Evolutionary conservation across 2,888 invertebrate genomes (phyloP).

Genomic region (Tipula lateralis): DNA sequence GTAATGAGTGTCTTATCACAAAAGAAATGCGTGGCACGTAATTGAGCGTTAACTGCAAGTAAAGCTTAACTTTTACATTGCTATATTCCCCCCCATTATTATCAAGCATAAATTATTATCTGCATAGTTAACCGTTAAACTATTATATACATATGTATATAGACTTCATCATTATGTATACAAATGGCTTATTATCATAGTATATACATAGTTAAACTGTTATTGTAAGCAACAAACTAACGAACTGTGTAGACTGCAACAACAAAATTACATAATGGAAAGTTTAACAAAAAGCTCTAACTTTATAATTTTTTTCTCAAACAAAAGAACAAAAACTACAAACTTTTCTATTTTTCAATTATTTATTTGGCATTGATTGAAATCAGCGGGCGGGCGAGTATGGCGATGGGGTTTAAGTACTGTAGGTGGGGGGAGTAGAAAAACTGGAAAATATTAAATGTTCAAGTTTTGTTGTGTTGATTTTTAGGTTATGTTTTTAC

Average conservation of each 20-base stretch:
- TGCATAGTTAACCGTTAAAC: neutral
- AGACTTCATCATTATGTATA: neutral
- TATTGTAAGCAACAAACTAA: neutral
- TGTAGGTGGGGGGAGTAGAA: neutral
- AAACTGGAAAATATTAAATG: neutral
- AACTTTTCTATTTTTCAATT: neutral
- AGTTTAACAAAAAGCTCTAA: neutral
- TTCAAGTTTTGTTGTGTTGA: neutral
- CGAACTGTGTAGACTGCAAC: neutral
- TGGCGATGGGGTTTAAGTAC: too few relatives aligned
- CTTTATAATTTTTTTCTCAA: neutral
- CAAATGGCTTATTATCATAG: neutral
- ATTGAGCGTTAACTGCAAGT: neutral
- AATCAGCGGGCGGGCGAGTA: neutral
- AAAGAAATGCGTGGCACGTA: neutral
- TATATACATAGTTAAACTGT: neutral
- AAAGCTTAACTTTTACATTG: neutral
- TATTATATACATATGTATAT: neutral
- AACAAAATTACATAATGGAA: neutral
- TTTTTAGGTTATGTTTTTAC: neutral
- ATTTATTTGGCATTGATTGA: conserved; percentile 24
- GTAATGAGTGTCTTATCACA: neutral
- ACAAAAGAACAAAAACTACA: neutral
- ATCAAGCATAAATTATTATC: neutral
- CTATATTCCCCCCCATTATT: neutral